Evolutionary conservation across 2,797 vertebrate species (phyloP), one percentile per base, ranked within the genome.

Genomic region (Bovichtus diacanthus): DNA sequence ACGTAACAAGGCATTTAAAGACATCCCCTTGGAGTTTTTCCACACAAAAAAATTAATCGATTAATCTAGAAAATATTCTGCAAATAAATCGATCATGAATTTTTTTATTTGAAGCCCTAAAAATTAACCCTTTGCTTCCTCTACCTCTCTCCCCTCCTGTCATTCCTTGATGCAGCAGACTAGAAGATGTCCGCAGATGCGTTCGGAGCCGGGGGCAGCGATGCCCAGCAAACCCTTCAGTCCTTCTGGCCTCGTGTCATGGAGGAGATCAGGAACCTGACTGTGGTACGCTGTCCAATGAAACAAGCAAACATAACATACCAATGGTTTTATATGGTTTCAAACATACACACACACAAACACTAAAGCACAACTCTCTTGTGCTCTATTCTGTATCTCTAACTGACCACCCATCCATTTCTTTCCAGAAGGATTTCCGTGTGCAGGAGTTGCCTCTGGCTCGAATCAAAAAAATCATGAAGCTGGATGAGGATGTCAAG

Each of bases 401-500:
- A 47, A 71, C 47, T 82, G 60, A 90, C 64, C 38, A 64, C 41
- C 5, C 41, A 29, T 86, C 43, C 62, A 31, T 93, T 87, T 34
- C 23, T 78, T 92, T 95, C 83, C 96, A 99, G 98, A 99, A 99
- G 96, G 98, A 99, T 92, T 99, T 99, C 83, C 95, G 97, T 38
- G 97, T 99, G 70, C 98, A 99, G 89, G 98, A 99, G 90, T 96
- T 99, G 78, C 98, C 98, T 69, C 90, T 99, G 72, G 98, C 98
- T 88, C 97, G 98, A 64, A 99, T 99, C 89, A 99, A 99, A 95
- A 99, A 99, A 93, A 99, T 99, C 87, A 99, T 99, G 98, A 99
- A 99, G 88, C 92, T 99, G 88, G 98, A 99, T 95, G 98, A 99
- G 90, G 98, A 99, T 81, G 98, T 99, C 81, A 99, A 99, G 96